Conservation (phyloP, 2,797 vertebrate species). For the Eupleurogrammus muticus region DNA sequence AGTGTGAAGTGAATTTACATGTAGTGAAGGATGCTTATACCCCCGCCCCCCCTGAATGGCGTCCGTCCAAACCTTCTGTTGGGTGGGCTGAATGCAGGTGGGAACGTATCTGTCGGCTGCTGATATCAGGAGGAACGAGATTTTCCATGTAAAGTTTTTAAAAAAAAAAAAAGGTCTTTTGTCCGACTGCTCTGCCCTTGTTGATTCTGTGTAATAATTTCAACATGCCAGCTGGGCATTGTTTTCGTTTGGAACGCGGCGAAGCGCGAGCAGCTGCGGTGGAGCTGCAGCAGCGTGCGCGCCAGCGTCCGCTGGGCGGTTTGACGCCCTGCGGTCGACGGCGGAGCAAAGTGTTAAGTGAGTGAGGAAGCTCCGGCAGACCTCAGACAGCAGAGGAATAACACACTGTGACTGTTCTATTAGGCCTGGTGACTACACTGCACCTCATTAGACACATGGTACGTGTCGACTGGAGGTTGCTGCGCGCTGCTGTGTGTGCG, state of each 20-base stretch:
- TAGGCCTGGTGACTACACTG: conserved; percentile 56
- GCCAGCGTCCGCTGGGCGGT: conserved; percentile 29
- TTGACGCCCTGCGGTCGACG: conserved; percentile 45
- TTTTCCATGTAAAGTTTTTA: neutral
- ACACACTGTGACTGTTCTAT: conserved; percentile 69
- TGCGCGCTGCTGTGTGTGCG: neutral
- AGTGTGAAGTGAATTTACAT: no score
- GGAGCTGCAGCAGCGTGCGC: conserved; percentile 39
- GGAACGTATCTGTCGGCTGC: neutral
- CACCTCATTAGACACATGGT: conserved; percentile 71
- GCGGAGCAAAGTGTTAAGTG: conserved; percentile 57
- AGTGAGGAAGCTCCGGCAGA: conserved; percentile 41
- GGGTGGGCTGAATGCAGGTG: neutral
- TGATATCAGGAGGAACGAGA: neutral
- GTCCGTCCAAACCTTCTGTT: neutral
- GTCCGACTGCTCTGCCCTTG: neutral
- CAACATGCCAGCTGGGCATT: conserved; percentile 33
- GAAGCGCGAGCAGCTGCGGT: conserved; percentile 45
- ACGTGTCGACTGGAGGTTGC: conserved; percentile 19
- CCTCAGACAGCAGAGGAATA: conserved; percentile 46
- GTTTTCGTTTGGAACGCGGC: conserved; percentile 49
- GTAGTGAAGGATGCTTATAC: no score
- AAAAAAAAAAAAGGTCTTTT: no score
- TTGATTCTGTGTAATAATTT: conserved; percentile 11
- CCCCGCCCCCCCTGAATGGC: neutral